These are phyloP conservation scores for Haliaeetus leucogaster DNA, from an alignment of 2,113 vertebrate genomes.

Conservation along the genomic window DNA sequence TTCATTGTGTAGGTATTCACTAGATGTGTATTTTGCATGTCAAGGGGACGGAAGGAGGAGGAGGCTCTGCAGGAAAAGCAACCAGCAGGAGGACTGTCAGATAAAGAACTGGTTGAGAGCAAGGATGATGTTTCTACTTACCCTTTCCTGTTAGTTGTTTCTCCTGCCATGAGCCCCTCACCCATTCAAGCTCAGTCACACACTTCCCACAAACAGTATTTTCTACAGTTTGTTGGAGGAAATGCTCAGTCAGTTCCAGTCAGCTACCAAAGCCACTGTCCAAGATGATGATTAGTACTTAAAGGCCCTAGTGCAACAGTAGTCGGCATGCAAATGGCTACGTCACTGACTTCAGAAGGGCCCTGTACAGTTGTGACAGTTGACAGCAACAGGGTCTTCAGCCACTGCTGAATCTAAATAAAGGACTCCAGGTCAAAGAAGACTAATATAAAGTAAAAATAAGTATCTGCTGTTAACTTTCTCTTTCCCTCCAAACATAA, in stretches of 20 bases:
- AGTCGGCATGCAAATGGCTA: neutral
- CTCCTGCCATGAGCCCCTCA: conserved; percentile 41
- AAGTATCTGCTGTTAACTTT: neutral
- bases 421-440: neutral
- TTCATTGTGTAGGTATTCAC: neutral
- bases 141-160: conserved; percentile 52
- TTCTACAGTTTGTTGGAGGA: conserved; percentile 38
- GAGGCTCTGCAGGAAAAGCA: conserved; percentile 45
- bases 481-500: neutral
- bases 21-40: neutral
- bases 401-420: neutral
- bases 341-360: fast-evolving
- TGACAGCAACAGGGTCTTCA: neutral
- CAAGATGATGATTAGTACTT: neutral
- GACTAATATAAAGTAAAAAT: neutral
- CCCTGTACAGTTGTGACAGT: neutral
- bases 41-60: conserved; percentile 51
- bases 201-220: conserved; percentile 27
- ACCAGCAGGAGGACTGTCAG: conserved; percentile 53
- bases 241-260: conserved; percentile 4
- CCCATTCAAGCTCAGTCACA: conserved; percentile 8
- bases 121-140: conserved; percentile 44
- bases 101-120: conserved; percentile 54
- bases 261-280: neutral
- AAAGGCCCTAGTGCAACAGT: neutral